Evolutionary conservation across 2,113 vertebrate species (phyloP), one percentile per base, ranked within the genome.

Genomic region (Pyxicephalus adspersus): DNA sequence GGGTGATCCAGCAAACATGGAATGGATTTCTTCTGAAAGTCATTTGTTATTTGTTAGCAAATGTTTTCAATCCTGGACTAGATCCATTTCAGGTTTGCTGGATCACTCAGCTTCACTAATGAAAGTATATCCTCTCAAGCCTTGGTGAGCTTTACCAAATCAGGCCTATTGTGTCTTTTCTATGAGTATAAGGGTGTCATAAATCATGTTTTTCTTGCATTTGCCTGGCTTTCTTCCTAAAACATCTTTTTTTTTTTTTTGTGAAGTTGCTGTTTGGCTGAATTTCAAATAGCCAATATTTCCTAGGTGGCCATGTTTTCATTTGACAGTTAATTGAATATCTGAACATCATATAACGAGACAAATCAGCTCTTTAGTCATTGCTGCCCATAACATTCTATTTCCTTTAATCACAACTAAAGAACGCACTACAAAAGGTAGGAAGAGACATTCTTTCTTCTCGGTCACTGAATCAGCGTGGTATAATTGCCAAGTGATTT

Each of bases 371-470:
- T 72, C 66, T 68, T 81, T 81, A 72, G 68, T 74, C 61, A 45
- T 38, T 26, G 58, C 29, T 74, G 70, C 70, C 70, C 25, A 61
- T 64, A 81, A 64, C 67, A 81, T 73, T 23, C 18, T 64, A 45
- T 81, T 81, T 28, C 60, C 57, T 81, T 65, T 81, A 74, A 81
- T 81, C 60, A 50, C 70, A 58, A 81, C 67, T 81, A 64, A 51
- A 81, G 51, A 51, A 64, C 15, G 9, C 23, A 38, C 79, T 64
- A 81, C 70, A 23, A 64, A 81, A 58, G 57, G 25, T 2, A 28
- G 6, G 26, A 23, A 22, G 25, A 50, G 23, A 28, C 20, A 17
- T 45, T 45, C 79, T 81, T 74, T 74, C 28, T 74, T 73, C 28
- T 38, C 16, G 18, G 20, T 23, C 45, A 74, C 61, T 3, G 31